phyloP scores from a whole-genome alignment of 2,888 invertebrate genomes.

The Drosophila melanosoma region DNA sequence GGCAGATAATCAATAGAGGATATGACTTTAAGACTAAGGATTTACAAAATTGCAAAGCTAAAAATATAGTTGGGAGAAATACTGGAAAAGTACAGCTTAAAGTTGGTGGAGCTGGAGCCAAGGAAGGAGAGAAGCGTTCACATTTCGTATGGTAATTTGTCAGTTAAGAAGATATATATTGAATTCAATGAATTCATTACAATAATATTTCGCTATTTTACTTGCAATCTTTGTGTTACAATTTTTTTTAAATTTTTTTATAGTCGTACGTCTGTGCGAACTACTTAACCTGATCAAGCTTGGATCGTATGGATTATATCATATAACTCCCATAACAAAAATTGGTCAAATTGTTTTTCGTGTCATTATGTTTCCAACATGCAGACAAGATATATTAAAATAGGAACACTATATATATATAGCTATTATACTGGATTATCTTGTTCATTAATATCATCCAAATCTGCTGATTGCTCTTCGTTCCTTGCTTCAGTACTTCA shows the following conservation, averaged over 20 bases:
- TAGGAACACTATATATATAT: background rate
- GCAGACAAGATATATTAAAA: background rate
- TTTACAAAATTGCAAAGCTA: background rate
- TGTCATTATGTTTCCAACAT: background rate
- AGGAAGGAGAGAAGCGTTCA: background rate
- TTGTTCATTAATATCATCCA: background rate
- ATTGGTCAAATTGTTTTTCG: no score
- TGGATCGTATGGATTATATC: no score
- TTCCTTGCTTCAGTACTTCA: background rate
- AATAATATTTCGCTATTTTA: background rate
- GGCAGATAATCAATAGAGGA: conserved; percentile 29
- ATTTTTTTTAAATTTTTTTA: no score
- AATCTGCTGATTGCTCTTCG: background rate
- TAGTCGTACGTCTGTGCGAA: no score
- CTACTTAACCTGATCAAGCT: no score
- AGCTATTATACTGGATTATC: no score
- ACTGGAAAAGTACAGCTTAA: background rate
- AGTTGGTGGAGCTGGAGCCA: background rate
- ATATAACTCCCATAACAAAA: no score
- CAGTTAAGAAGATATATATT: background rate
- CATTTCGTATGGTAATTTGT: background rate
- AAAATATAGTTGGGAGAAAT: background rate
- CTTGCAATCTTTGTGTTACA: background rate
- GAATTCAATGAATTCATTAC: background rate
- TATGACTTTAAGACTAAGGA: background rate